Base-by-base conservation (phyloP, 2,888 invertebrate species). In the Scrobipalpa costella region DNA sequence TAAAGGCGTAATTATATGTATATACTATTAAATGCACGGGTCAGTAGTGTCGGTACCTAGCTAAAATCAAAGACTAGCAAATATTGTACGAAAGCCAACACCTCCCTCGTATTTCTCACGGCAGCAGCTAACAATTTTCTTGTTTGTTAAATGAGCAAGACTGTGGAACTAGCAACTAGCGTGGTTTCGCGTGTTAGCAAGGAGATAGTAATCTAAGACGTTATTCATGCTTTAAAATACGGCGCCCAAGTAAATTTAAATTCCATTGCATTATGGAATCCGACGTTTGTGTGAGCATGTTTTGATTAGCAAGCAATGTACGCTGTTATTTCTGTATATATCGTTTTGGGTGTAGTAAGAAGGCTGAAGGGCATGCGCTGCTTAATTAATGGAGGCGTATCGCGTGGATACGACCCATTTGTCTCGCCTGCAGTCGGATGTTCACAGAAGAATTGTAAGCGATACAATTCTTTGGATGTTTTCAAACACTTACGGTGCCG, bases 401-500 rank as follows among this genome's bases (percentile, higher is more conserved):
- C 83, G 88, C 88, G 88, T 89, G 88, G 74, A 82, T 78, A 81
- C 81, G 74, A 70, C 76, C 84, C 86, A 87, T 88, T 88, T 86
- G 87, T 88, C 86, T 85, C 80, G 69, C 77, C 75, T 64, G 62
- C 71, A 77, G 87, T 85, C 86, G 88, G 87, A 88, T 87, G 85
- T 83, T 82, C 86, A 83, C 86, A 85, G 87, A 85, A 85, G 85
- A 86, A 87, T 85, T 84, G 88, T 85, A 85, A 85, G 88, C 86
- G 86, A 87, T 87, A 86, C 86, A 85, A 87, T 87, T 81, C 83
- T 82, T 83, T 84, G 84, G 86, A 86, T 83, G 83, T 86, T 86
- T 85, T 84, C 83, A 83, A 84, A 87, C 85, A 86, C 85, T 86
- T 83, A 81, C 78, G 34, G 27, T n/a, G 27, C 55, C 27, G 27